Evolutionary conservation across 1,140 invertebrate species (phyloP), one percentile per base, ranked within the genome.

Genomic region (Drosophila bocki): DNA sequence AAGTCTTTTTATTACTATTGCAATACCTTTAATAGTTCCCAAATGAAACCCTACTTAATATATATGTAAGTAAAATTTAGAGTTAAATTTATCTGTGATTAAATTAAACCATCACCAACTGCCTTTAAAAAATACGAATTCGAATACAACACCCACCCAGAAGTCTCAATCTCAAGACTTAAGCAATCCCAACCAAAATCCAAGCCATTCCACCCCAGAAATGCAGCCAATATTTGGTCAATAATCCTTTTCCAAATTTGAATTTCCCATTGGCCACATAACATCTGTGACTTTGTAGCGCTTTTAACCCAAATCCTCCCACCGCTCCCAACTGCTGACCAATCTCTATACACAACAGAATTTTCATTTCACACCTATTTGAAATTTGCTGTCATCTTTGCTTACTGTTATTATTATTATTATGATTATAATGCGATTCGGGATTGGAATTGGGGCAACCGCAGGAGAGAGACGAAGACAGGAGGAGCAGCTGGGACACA

Each of bases 391-490:
- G 51, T 74, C 59, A 72, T 84, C 62, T 67, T 65, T 81, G 47
- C 56, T 51, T 67, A 81, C 75, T 72, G 60, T 70, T 80, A 67
- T 67, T 86, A 79, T 82, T 84, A 86, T 84, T 84, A 84, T 86
- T 86, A 82, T 86, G 69, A 80, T 82, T 82, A 87, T 88, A 88
- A 90, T 88, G 59, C 68, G 80, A 77, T 83, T 82, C 72, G 76
- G 59, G 71, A 76, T 64, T 62, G 47, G 72, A 87, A 88, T 88
- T 88, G 84, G 84, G 70, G 76, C 72, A 82, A 71, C 67, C 77
- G 42, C 61, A 70, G 48, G 42, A 60, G 65, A 22, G 56, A 33
- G 26, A 39, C 39, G 41, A 62, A 48, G 22, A 19, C 33, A 42
- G 61, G 22, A 56, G 33, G 12, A 51, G 45, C 80, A 83, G 80